Conservation (phyloP, 2,113 vertebrate genomes). For the Gallinago media region DNA sequence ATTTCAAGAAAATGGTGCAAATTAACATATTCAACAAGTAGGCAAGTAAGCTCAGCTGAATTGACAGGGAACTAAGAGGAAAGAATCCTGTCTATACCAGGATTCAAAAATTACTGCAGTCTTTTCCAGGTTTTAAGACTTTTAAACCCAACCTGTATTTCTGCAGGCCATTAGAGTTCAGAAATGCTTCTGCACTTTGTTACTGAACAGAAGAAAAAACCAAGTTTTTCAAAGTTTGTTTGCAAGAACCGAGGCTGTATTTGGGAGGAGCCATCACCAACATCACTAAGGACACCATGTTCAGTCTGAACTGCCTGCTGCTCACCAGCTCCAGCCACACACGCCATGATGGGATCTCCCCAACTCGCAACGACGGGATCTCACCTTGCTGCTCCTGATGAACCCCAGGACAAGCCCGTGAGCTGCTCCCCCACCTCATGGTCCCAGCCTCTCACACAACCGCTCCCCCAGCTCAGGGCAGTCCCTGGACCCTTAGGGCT, state of each 20-base stretch:
- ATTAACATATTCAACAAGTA: neutral
- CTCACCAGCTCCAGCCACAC: neutral
- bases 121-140: neutral
- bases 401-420: neutral
- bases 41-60: neutral
- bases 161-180: no score
- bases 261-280: neutral
- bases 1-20: neutral
- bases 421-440: neutral
- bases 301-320: neutral
- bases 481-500: no score
- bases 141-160: neutral
- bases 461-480: neutral
- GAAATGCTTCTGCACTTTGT: no score
- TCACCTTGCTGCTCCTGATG: neutral
- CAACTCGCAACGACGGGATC: neutral
- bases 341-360: accelerated
- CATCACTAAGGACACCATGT: accelerated
- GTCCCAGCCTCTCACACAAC: neutral
- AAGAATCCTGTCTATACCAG: accelerated
- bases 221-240: neutral
- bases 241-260: neutral
- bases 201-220: no score
- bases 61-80: neutral
- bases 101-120: neutral